Evolutionary conservation across 1,140 invertebrate genomes (phyloP).

Genomic region (Littorina saxatilis): DNA sequence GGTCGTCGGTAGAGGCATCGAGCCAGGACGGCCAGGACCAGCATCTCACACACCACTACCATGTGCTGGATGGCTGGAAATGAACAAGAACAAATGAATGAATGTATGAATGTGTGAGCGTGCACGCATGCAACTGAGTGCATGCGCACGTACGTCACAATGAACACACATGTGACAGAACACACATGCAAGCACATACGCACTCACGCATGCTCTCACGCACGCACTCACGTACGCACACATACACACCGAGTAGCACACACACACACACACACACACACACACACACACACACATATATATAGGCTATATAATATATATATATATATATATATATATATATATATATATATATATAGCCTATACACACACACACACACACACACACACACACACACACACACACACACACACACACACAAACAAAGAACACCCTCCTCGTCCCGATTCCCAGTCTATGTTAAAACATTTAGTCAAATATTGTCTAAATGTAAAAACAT

Average conservation of each 20-base stretch:
- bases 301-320: background rate
- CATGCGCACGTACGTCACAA: no score
- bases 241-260: no score
- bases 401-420: background rate
- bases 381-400: background rate
- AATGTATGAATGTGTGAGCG: no score
- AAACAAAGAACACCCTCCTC: no score
- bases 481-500: background rate
- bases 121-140: no score
- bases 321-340: background rate
- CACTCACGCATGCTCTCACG: no score
- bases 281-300: background rate
- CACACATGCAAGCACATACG: no score
- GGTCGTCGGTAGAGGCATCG: conserved; percentile 43
- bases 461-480: no score
- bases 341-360: no score
- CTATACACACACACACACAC: background rate
- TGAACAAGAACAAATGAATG: no score
- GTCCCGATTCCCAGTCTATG: no score
- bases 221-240: no score
- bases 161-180: background rate
- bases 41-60: conserved; percentile 46
- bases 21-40: conserved; percentile 45
- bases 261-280: background rate
- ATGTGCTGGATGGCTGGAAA: conserved; percentile 48